Base-by-base conservation (phyloP, 1,140 invertebrate genomes). In the Drosophila lini region DNA sequence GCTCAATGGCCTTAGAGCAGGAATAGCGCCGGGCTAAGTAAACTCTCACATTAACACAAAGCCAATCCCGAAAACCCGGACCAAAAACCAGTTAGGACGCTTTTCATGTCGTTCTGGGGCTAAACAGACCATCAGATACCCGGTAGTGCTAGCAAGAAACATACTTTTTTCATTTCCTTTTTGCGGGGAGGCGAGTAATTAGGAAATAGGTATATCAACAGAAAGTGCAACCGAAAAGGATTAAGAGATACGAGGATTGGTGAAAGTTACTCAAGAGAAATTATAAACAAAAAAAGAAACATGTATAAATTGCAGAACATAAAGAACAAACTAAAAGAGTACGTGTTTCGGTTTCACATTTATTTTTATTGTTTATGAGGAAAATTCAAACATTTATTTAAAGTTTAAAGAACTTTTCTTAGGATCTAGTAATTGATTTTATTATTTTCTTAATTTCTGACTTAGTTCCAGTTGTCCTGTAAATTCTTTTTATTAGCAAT, bases 1-100 rank as follows among this genome's bases (percentile, higher is more conserved):
- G 80, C 78, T 81, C 82, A 85, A 86, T 85, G 84, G 80, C 81
- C 79, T 86, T 82, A 88, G 75, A 80, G 82, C 83, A 22, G 67
- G 58, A 76, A 79, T 76, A 79, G 60, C 67, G 74, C 50, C 55
- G 74, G 79, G 79, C 83, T 88, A 85, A 85, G 82, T 86, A 86
- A 85, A 85, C 82, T 73, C 78, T 74, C 60, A 82, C 82, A 88
- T 85, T 85, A 85, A 82, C 79, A 85, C 68, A 71, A 70, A 70
- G 64, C 68, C 68, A 71, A 57, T 41, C 32, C 52, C 68, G 31
- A 31, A 55, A 70, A 36, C 68, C 64, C 13, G 13, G 60, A 38
- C 75, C 36, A 59, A 63, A 80, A 68, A 68, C 25, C 60, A 50
- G 56, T 69, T 69, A 69, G 38, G 47, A 36, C 38, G 32, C 31